These are phyloP conservation scores for Porites lobata DNA, from an alignment of 92 coral and sea anemone genomes.

Conservation along the genomic window DNA sequence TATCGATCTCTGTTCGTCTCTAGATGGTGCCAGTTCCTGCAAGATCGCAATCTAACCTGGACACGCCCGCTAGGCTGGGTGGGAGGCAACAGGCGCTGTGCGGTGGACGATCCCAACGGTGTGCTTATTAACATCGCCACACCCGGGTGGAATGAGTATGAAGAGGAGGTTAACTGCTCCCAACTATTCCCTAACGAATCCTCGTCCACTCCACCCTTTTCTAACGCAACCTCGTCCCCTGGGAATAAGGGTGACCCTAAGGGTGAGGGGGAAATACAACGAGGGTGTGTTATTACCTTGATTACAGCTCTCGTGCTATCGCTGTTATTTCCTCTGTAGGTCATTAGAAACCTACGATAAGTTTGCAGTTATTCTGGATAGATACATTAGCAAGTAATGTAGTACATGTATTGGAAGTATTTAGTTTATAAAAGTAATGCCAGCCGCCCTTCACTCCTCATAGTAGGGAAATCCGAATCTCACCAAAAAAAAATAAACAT, in stretches of 20 bases:
- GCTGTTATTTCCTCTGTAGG: conserved; percentile 11
- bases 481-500: too few species aligned
- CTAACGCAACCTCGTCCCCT: too few species aligned
- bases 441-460: too few species aligned
- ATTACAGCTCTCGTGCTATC: not conserved
- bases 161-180: conserved; percentile 53
- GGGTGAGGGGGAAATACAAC: conserved; percentile 2
- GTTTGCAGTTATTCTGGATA: too few species aligned
- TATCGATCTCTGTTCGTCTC: not conserved
- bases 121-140: conserved; percentile 58
- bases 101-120: conserved; percentile 62
- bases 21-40: conserved; percentile 57
- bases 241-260: not conserved
- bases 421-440: too few species aligned
- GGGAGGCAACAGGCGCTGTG: conserved; percentile 49
- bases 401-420: too few species aligned
- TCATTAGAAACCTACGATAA: not conserved
- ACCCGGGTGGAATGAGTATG: conserved; percentile 62
- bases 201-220: too few species aligned
- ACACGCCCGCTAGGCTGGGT: conserved; percentile 42
- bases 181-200: not conserved
- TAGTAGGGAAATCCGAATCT: too few species aligned
- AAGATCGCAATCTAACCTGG: conserved; percentile 31
- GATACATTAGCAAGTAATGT: too few species aligned
- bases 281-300: not conserved